Base-by-base conservation (phyloP, 2,797 vertebrate species). In the Okamejei kenojei region DNA sequence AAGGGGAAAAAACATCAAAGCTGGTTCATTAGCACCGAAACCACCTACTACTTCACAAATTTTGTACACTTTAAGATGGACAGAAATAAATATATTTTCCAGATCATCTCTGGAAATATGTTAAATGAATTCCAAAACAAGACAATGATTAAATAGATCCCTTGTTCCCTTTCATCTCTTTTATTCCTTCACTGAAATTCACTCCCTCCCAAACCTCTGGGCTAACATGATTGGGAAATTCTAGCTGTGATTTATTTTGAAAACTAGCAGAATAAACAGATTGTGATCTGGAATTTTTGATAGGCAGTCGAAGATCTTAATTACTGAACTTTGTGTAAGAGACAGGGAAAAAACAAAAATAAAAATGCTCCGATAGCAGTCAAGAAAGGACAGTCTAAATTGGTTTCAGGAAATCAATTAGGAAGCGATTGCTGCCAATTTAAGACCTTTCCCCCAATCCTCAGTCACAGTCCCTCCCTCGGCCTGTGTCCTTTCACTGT, bases 1-100 rank as follows among this genome's bases (percentile, higher is more conserved):
- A n/a, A 88, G n/a, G 84, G 45, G 3, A 88, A 65, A 65, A 61
- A 88, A 88, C n/a, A 68, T 88, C 84, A 88, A 88, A 88, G n/a
- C n/a, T 35, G n/a, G 6, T 61, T 86, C 58, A 86, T 86, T 86
- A 88, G 19, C 63, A 63, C 35, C 84, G 15, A 19, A 88, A 88
- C 15, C 61, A 88, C n/a, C 29, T 15, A 35, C 8, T n/a, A 88
- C 32, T 17, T 65, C 84, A 65, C n/a, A 88, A 63, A 88, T 32
- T 8, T 35, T 29, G 2, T 88, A 19, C 32, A 19, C 84, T 9
- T 88, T 88, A 88, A 88, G 65, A 88, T 17, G 21, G 17, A 35
- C 29, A 32, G 61, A 15, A 63, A 32, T 7, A 86, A n/a, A 21
- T 82, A 54, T 54, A 29, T 58, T 45, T 82, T 58, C 45, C 45